Conservation (phyloP, 1,140 invertebrate genomes). For the Pseudachorutes palmiensis region DNA sequence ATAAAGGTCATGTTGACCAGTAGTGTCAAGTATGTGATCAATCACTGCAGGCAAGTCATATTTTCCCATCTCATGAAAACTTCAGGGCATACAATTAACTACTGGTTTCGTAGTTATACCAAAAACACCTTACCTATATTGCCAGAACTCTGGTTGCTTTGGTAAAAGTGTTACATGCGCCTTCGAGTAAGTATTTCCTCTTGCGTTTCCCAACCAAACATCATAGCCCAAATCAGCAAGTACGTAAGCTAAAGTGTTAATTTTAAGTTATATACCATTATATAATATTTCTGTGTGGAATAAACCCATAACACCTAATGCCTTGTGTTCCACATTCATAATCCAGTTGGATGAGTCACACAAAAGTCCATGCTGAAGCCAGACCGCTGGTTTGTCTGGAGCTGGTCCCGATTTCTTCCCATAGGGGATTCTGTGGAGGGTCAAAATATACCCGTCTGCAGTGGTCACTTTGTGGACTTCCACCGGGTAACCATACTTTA, state of each 20-base stretch:
- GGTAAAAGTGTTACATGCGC: neutral
- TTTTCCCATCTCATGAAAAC: slow-evolving; percentile 40
- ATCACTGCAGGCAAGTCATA: slow-evolving; percentile 45
- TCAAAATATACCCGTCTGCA: slow-evolving; percentile 53
- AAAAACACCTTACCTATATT: neutral
- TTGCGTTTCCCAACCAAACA: slow-evolving; percentile 45
- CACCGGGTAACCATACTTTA: slow-evolving; percentile 17
- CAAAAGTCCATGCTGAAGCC: slow-evolving; percentile 39
- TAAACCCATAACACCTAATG: slow-evolving; percentile 24
- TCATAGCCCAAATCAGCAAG: slow-evolving; percentile 44
- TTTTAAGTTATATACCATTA: neutral
- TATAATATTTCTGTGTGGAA: slow-evolving; percentile 37
- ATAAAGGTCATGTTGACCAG: slow-evolving; percentile 52
- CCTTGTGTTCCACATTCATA: slow-evolving; percentile 40
- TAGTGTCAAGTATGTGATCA: slow-evolving; percentile 51
- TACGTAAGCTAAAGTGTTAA: slow-evolving; percentile 30
- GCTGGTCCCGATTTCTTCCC: slow-evolving; percentile 28
- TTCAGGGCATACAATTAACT: too few relatives aligned
- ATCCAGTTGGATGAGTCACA: slow-evolving; percentile 40
- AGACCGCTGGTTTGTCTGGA: slow-evolving; percentile 2
- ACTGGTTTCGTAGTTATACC: too few relatives aligned
- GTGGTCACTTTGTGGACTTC: slow-evolving; percentile 44
- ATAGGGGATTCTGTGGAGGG: slow-evolving; percentile 51
- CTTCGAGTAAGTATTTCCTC: slow-evolving; percentile 45
- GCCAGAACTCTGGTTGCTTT: neutral